Conservation (phyloP, 1,140 invertebrate species). For the Ephestia elutella region DNA sequence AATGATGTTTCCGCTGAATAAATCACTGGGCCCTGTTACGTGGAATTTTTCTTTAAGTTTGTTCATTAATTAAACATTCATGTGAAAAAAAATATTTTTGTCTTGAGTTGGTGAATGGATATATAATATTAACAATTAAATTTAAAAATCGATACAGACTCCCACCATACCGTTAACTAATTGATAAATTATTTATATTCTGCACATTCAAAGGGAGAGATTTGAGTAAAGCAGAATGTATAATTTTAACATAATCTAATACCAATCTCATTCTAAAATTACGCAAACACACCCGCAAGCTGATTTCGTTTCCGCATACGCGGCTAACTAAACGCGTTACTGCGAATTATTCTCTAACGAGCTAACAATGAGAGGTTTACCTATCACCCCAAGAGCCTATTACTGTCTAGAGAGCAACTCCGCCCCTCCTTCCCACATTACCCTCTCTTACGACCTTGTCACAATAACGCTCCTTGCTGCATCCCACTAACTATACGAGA, state of each 20-base stretch:
- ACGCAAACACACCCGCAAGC: constrained; percentile 16
- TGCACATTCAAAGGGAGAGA: background rate
- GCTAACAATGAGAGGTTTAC: constrained; percentile 70
- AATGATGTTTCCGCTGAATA: constrained; percentile 32
- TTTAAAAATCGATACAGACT: too few relatives aligned
- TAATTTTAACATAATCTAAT: background rate
- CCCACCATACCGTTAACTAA: too few relatives aligned
- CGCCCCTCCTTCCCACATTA: constrained; percentile 48
- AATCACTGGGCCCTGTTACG: constrained; percentile 10
- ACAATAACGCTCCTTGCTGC: constrained; percentile 23
- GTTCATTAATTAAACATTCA: background rate
- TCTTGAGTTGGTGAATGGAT: too few relatives aligned
- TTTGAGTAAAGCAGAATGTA: background rate
- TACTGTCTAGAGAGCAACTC: constrained; percentile 56
- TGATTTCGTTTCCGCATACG: constrained; percentile 42
- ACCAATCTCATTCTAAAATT: constrained; percentile 7
- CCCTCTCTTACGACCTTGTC: constrained; percentile 47
- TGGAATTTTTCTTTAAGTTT: constrained; percentile 12
- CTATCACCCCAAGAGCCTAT: constrained; percentile 65
- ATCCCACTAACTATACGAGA: constrained; percentile 14
- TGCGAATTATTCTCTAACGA: constrained; percentile 61
- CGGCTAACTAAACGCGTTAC: constrained; percentile 55
- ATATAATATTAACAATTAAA: too few relatives aligned
- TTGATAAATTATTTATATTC: too few relatives aligned
- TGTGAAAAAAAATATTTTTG: background rate